Evolutionary conservation across 2,797 vertebrate genomes (phyloP), one percentile per base, ranked within the genome.

Genomic region (Chaetodon trifasciatus): DNA sequence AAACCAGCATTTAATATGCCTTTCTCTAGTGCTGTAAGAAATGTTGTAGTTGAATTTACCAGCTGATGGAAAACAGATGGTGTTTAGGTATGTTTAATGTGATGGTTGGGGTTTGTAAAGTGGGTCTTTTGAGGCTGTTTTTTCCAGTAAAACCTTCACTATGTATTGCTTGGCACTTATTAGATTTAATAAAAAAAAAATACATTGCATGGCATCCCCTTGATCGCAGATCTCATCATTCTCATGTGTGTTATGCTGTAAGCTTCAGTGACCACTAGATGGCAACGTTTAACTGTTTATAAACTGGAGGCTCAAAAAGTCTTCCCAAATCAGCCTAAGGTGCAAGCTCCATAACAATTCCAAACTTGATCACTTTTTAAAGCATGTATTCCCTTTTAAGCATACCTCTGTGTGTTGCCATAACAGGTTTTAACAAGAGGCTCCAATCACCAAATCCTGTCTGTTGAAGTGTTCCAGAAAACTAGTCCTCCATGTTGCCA

Each of bases 81-180:
- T 13, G 37, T 87, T 84, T 74, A 75, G 70, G n/a, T 64, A 83
- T 64, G 74, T 92, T 66, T 58, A 57, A 70, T 67, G 39, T 39
- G 28, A 74, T 12, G 55, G 76, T 57, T 68, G 32, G 47, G 17
- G 39, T 3, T 70, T 62, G 28, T 70, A 47, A 82, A 37, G 70
- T 57, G 39, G 28, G 39, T 71, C 76, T 56, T 32, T 32, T 58
- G 23, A 61, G 13, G 40, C 1, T 28, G 21, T 46, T 12, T 40
- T 73, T 24, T 16, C 40, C 23, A 42, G 19, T 73, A 8, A 68
- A 52, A 23, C 44, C 46, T 83, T 86, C 53, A 75, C 47, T 57
- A 19, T 89, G 71, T 82, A 87, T 74, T 74, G 53, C 86, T 88
- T 89, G 58, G 81, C 87, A 86, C 76, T 88, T 92, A 74, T 64